Evolutionary conservation across 2,113 vertebrate genomes (phyloP).

Genomic region (Manacus vitellinus): DNA sequence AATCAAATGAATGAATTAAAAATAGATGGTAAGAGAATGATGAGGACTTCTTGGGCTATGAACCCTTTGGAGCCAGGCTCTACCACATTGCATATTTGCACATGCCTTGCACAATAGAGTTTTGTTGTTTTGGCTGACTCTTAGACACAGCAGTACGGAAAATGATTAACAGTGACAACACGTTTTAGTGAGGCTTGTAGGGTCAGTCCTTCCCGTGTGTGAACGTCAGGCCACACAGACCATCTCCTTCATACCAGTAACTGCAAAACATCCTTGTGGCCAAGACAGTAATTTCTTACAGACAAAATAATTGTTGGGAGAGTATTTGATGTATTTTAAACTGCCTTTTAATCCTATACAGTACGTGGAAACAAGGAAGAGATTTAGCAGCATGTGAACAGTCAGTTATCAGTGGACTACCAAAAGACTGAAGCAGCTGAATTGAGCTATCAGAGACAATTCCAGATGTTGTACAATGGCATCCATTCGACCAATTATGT

Average conservation of each 20-base stretch:
- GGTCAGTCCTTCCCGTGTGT: neutral
- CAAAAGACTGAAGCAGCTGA: constrained; percentile 9
- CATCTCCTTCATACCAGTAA: neutral
- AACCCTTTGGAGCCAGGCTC: neutral
- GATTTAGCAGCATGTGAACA: neutral
- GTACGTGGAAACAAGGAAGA: constrained; percentile 19
- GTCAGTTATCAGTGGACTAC: neutral
- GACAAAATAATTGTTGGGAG: neutral
- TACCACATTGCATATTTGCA: neutral
- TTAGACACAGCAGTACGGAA: neutral
- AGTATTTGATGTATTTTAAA: constrained; percentile 18
- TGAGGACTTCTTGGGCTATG: neutral
- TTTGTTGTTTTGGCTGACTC: neutral
- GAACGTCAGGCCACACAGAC: neutral
- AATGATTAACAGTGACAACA: neutral
- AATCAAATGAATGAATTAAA: neutral
- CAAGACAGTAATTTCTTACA: neutral
- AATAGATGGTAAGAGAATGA: neutral
- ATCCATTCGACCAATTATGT: neutral
- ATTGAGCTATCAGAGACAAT: neutral
- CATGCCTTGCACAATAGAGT: neutral
- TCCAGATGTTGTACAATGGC: constrained; percentile 28
- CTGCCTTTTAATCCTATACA: constrained; percentile 13
- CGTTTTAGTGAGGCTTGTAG: neutral
- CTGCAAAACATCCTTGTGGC: neutral